These are phyloP conservation scores for Spea hammondii DNA, from an alignment of 2,797 vertebrate species.

Conservation along the genomic window DNA sequence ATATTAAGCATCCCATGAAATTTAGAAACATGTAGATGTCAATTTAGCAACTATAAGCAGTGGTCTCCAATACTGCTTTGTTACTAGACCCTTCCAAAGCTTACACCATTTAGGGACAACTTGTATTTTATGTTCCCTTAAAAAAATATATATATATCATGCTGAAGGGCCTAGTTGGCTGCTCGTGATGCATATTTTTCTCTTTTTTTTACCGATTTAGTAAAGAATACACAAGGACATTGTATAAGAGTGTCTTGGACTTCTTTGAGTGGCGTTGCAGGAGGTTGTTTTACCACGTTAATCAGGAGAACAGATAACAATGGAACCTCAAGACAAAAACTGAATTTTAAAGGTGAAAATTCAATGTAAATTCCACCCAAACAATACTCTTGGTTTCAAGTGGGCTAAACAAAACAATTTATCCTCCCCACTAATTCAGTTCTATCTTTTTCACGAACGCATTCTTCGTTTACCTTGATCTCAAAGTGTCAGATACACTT, in stretches of 20 bases:
- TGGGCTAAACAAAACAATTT: slow-evolving; percentile 33
- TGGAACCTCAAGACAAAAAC: background rate
- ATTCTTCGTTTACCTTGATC: slow-evolving; percentile 43
- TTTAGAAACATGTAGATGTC: no score
- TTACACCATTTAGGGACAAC: no score
- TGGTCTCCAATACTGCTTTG: no score
- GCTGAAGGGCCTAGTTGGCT: background rate
- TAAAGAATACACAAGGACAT: slow-evolving; percentile 11
- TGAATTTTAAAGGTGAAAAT: slow-evolving; percentile 12
- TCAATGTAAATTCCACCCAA: slow-evolving; percentile 35
- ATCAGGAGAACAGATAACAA: slow-evolving; percentile 6
- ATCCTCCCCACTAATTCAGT: background rate
- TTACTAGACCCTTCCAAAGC: no score
- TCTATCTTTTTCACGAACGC: background rate
- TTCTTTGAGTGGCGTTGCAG: background rate
- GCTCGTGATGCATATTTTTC: background rate
- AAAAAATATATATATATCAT: no score
- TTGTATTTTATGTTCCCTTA: no score
- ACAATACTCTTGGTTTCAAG: slow-evolving; percentile 18
- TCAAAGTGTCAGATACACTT: slow-evolving; percentile 16
- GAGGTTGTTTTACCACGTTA: slow-evolving; percentile 12
- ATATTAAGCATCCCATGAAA: no score
- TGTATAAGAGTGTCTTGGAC: background rate
- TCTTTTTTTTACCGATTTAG: background rate
- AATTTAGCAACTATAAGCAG: no score